Conservation (phyloP, 2,888 invertebrate genomes). For the Acanthococcus lagerstroemiae region DNA sequence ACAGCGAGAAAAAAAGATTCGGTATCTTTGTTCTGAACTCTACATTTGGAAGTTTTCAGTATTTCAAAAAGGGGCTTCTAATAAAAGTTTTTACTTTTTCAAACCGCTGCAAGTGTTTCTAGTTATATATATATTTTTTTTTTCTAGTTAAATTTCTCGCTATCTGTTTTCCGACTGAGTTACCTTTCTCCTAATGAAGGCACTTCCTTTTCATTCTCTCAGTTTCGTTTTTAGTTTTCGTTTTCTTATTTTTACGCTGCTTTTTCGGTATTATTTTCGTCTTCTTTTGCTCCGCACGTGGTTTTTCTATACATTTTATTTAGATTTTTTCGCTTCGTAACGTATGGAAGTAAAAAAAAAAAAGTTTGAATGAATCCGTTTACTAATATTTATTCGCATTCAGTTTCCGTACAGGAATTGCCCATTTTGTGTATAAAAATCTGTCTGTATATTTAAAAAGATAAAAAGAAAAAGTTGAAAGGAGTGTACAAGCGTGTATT, state of each 20-base stretch:
- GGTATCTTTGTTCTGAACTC: background rate
- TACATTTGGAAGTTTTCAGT: background rate
- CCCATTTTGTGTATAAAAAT: no score
- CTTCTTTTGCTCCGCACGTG: background rate
- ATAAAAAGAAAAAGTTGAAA: no score
- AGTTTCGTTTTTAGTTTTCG: constrained; percentile 13
- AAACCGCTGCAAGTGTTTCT: constrained; percentile 23
- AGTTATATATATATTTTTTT: constrained; percentile 1
- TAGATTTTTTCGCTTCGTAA: constrained; percentile 6
- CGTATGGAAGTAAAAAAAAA: constrained; percentile 2
- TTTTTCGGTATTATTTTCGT: background rate
- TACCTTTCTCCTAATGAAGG: constrained; percentile 25
- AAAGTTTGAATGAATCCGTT: constrained; percentile 1
- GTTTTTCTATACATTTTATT: constrained; percentile 19
- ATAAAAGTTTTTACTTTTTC: constrained; percentile 24
- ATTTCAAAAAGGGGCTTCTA: constrained; percentile 13
- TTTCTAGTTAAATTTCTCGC: constrained; percentile 14
- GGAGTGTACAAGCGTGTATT: no score
- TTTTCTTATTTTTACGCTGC: constrained; percentile 10
- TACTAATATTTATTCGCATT: constrained; percentile 16
- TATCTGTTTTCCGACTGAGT: constrained; percentile 23
- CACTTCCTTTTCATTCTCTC: constrained; percentile 18
- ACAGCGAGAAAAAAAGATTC: constrained; percentile 5
- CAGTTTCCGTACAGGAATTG: no score
- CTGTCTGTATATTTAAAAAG: no score